These are phyloP conservation scores for Ichneumoninae sp. DNA, from an alignment of 2,888 invertebrate genomes.

Conservation along the genomic window DNA sequence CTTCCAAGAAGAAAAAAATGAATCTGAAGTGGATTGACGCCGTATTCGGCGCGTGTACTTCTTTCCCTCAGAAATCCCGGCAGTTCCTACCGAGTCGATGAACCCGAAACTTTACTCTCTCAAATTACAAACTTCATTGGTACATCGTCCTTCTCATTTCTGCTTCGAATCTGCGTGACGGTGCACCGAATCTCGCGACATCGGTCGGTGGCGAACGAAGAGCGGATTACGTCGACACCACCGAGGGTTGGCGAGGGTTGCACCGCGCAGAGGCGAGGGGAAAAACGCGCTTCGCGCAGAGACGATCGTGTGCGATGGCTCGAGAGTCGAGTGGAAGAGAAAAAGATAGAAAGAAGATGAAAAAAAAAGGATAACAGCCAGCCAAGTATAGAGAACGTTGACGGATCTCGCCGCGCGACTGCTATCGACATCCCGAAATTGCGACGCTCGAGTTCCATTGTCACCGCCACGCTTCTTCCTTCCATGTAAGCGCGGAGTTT, in stretches of 20 bases:
- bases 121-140: no score
- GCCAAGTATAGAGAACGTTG: constrained; percentile 41
- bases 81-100: no score
- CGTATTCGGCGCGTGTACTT: no score
- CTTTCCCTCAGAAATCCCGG: no score
- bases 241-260: not conserved
- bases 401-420: constrained; percentile 70
- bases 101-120: no score
- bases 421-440: constrained; percentile 82
- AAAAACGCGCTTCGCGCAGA: constrained; percentile 35
- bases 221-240: constrained; percentile 70
- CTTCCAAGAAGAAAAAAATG: not conserved
- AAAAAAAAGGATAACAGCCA: constrained; percentile 15
- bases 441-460: constrained; percentile 79
- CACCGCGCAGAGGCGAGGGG: constrained; percentile 5
- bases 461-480: constrained; percentile 70
- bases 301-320: constrained; percentile 28
- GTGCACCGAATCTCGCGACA: constrained; percentile 38
- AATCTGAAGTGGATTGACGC: no score
- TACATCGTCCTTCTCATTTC: no score
- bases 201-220: constrained; percentile 63
- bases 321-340: constrained; percentile 32
- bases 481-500: constrained; percentile 48
- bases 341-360: constrained; percentile 27
- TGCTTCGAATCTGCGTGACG: no score